Evolutionary conservation across 1,140 invertebrate genomes (phyloP), one percentile per base, ranked within the genome.

Genomic region (Ganaspis sp.): DNA sequence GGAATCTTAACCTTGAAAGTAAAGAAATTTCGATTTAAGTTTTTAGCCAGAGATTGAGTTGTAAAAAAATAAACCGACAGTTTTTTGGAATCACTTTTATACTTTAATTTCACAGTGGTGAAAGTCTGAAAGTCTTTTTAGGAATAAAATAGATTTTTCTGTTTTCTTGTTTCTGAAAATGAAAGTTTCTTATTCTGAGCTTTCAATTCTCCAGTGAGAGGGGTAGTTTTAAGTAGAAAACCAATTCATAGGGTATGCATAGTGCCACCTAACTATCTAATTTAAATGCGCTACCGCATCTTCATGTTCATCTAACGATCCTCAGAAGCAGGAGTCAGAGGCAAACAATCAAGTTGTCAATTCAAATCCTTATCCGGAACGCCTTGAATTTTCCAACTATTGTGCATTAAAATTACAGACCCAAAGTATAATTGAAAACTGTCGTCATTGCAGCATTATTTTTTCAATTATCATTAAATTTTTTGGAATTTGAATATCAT

Each of bases 321-420:
- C 76, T 34, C 53, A 81, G 77, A 80, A 75, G 54, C 40, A 72
- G 71, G 15, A 80, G 81, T 84, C 81, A 83, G 78, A 82, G 79
- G 79, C 83, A 83, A 85, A 87, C 81, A 84, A 84, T 85, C 85
- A 79, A 82, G 69, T 84, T 86, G 84, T 84, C 83, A 81, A 85
- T 85, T 83, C 75, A 70, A 81, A 81, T 81, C 75, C 69, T 70
- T 72, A 64, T 74, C 45, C 42, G 49, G 72, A 75, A 72, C 40
- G 53, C 75, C 69, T 58, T 40, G 37, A 58, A 45, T 34, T 3
- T 2, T 40, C 69, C 37, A 42, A 34, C 72, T 70, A 80, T 74
- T 69, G 72, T 40, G 42, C 34, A 70, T 64, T 17, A 49, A n/a
- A 19, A 49, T 4, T n/a, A 49, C 17, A 5, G 6, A 17, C 11